Evolutionary conservation across 2,113 vertebrate species (phyloP), one percentile per base, ranked within the genome.

Genomic region (Chloebia gouldiae): DNA sequence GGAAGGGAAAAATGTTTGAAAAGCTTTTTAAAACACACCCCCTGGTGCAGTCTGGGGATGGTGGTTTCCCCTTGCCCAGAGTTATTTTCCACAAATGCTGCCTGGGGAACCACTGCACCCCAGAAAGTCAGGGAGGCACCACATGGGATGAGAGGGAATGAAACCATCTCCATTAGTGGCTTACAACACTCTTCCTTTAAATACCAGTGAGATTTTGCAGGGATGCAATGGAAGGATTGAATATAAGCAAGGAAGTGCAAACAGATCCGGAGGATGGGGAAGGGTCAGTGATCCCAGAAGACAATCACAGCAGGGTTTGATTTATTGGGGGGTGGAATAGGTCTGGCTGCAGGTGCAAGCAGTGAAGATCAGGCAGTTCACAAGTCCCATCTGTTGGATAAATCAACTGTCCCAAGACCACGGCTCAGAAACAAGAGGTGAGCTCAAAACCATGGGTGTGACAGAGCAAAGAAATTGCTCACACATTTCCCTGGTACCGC

Each of bases 231-330:
- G 51, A 53, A 93, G 31, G 84, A 89, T 93, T 91, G 91, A 91
- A 86, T 77, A 72, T 39, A 92, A 90, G 92, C 54, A 88, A 87
- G 68, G 84, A 86, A 87, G 45, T 51, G 35, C 63, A 93, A 88
- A 75, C 15, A 23, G 88, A 86, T 80, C 66, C 2, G 1, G 80
- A 83, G 50, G 21, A 86, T 54, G 76, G 30, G 61, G 49, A 44
- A 82, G 82, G 57, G 71, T 53, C 15, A 2, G 30, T 1, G 2
- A 65, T 28, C 65, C 64, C 27, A 21, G 21, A 53, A 64, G 72
- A 75, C 31, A 54, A 13, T 14, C 14, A 6, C 42, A 75, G 63
- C 45, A 78, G 44, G 25, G 19, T 33, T 60, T 81, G 71, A 94
- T 93, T 78, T 88, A 87, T 4, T 5, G 0, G 3, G 54, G 59